Evolutionary conservation across 2,888 invertebrate species (phyloP).

Genomic region (Andricus curvator): DNA sequence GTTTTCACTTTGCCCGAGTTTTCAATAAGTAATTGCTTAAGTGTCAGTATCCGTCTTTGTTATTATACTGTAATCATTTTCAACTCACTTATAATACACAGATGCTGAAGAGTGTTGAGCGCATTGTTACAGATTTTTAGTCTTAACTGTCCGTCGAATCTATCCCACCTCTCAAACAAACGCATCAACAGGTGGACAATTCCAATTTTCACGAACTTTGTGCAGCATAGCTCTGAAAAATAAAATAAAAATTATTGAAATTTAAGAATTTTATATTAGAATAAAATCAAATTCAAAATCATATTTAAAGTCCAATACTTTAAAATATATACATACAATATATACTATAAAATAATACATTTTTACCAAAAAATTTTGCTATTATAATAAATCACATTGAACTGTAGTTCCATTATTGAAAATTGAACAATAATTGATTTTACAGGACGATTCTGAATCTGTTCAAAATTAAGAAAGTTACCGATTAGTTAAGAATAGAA

Average conservation of each 20-base stretch:
- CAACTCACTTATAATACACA: constrained; percentile 83
- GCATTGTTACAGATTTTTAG: constrained; percentile 83
- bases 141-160: constrained; percentile 83
- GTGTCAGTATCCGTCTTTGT: constrained; percentile 5
- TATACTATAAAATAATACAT: no score
- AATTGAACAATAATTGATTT: no score
- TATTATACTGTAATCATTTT: background rate
- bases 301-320: no score
- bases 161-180: constrained; percentile 84
- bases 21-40: background rate
- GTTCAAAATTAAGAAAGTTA: no score
- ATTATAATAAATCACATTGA: no score
- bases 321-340: no score
- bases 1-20: constrained; percentile 5
- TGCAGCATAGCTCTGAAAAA: constrained; percentile 82
- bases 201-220: constrained; percentile 83
- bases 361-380: no score
- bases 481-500: no score
- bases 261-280: no score
- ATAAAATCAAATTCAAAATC: no score
- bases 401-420: no score
- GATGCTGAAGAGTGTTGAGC: constrained; percentile 82
- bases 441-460: no score
- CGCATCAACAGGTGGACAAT: constrained; percentile 81
- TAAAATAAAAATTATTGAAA: constrained; percentile 20